Conservation (phyloP, 2,113 vertebrate species). For the Vireo altiloquus region DNA sequence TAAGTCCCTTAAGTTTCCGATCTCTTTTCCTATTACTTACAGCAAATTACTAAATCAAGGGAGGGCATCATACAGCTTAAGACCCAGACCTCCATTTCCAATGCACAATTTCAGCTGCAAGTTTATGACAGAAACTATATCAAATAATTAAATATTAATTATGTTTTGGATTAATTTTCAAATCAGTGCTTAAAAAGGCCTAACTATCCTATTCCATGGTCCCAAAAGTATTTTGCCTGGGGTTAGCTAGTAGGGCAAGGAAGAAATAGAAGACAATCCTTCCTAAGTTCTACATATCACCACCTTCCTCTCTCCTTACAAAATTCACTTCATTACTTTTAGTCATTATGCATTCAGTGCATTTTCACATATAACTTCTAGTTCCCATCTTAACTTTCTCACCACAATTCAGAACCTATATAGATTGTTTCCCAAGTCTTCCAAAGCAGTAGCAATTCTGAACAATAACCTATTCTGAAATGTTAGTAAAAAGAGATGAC, state of each 20-base stretch:
- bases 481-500: neutral
- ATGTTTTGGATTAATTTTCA: neutral
- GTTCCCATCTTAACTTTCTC: neutral
- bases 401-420: neutral
- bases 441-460: neutral
- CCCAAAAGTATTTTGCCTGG: neutral
- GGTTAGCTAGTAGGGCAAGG: neutral
- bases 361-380: neutral
- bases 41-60: neutral
- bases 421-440: neutral
- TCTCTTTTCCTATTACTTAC: neutral
- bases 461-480: neutral
- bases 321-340: neutral
- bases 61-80: neutral
- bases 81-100: neutral
- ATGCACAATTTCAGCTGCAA: neutral
- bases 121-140: neutral
- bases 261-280: neutral
- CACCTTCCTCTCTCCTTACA: neutral
- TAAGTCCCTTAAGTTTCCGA: neutral
- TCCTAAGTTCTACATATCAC: neutral
- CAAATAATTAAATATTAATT: neutral
- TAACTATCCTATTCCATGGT: neutral
- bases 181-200: neutral
- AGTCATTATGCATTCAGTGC: neutral